These are phyloP conservation scores for Drosophila stalkeri DNA, from an alignment of 2,888 invertebrate genomes.

Conservation along the genomic window DNA sequence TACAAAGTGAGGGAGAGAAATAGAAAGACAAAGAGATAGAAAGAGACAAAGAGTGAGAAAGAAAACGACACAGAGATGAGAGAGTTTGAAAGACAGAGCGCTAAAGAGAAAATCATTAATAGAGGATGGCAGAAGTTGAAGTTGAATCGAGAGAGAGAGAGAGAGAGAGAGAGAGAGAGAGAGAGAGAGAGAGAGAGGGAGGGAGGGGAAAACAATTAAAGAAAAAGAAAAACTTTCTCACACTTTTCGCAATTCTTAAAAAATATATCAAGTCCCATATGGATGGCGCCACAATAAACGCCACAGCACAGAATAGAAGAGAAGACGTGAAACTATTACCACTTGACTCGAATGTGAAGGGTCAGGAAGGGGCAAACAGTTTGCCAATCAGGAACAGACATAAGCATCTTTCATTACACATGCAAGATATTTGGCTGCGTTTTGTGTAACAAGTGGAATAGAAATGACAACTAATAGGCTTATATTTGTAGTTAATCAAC, in stretches of 20 bases:
- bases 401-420: neutral
- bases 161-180: too few species aligned
- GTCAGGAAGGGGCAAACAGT: neutral
- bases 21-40: neutral
- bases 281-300: neutral
- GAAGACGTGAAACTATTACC: neutral
- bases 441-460: constrained; percentile 5
- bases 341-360: neutral
- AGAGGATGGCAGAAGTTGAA: too few species aligned
- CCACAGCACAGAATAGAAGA: neutral
- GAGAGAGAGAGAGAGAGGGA: too few species aligned
- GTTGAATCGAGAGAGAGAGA: too few species aligned
- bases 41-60: neutral
- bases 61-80: neutral
- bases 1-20: neutral
- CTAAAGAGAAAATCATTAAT: too few species aligned
- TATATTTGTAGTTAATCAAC: constrained; percentile 8
- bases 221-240: too few species aligned
- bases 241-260: too few species aligned
- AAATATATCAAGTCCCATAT: neutral
- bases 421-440: neutral
- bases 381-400: neutral
- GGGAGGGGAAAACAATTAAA: too few species aligned
- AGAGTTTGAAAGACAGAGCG: too few species aligned
- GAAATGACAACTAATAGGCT: constrained; percentile 14